Evolutionary conservation across 2,113 vertebrate species (phyloP), one percentile per base, ranked within the genome.

Genomic region (Rhipidura dahli): DNA sequence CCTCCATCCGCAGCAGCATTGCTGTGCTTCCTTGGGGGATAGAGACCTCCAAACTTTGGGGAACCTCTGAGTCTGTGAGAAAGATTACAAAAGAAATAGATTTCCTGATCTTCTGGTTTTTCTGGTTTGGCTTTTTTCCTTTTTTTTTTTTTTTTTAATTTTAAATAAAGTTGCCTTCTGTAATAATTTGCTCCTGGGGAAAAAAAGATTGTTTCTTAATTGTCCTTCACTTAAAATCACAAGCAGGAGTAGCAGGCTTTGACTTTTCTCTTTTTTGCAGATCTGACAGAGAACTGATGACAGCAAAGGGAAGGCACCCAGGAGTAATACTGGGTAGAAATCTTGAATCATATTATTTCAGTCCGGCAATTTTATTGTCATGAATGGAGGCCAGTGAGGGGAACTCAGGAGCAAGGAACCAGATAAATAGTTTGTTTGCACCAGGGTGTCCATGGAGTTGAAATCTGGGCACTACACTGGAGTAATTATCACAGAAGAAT

Each of bases 61-160:
- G 23, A 51, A 24, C 27, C 30, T 85, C 68, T 12, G 5, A 15
- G 27, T 16, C 10, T 30, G 27, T 30, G 33, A n/a, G 47, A 51
- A 49, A 40, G 13, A 37, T 6, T 9, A 8, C 3, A 3, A 5
- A 44, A 22, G 17, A 77, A 92, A 64, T 11, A 73, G 12, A 31
- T 61, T 49, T 64, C 24, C 31, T 53, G 10, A 51, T 30, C 3
- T 14, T 45, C 5, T 7, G 1, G 27, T 22, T 22, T 28, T 14
- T 45, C 5, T 7, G 1, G 27, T 22, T 22, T 28, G 19, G 24
- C 10, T 28, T 31, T 2, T 31, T 6, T 31, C 15, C 21, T 3
- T 11, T 51, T 17, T 24, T 20, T 27, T 26, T 3, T 19, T 20
- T 40, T 33, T 54, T 11, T 9, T 11, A 8, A 33, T 83, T 16